Base-by-base conservation (phyloP, 2,113 vertebrate species). In the Gasterosteus aculeatus region DNA sequence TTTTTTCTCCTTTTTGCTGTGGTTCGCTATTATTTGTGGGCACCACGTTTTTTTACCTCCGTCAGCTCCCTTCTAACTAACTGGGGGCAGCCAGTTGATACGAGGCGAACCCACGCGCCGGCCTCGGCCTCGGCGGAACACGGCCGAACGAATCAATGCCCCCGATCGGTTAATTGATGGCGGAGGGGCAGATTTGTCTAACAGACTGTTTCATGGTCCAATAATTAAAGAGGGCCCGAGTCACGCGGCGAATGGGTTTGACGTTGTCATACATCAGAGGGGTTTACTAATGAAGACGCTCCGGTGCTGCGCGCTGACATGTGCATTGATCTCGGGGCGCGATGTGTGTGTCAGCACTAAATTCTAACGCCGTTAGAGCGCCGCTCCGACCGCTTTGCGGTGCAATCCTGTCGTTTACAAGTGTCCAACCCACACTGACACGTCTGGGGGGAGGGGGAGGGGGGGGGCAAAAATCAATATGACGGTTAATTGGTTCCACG, bases 341-440 rank as follows among this genome's bases (percentile, higher is more conserved):
- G 53, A 71, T 77, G 71, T 78, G 72, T 75, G 83, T 78, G 75
- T 88, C 85, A 88, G 90, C 87, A 80, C 69, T 83, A 84, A 89
- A 85, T 84, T 81, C 74, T 31, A 64, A 63, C 53, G 41, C 61
- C 19, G 42, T 70, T 59, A 72, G 49, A 80, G 75, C 44, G 75
- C 78, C 47, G 61, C 61, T 39, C 31, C 44, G 46, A 42, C 54
- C 85, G 76, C 83, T 86, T 81, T 78, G 79, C 78, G 47, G 22
- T 81, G 86, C 83, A 88, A 63, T 87, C 77, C 51, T 71, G 77
- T 80, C 76, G 83, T 89, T 91, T 88, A 85, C 82, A 88, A 70
- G 71, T 31, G 29, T 82, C 75, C 69, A n/a, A 82, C 77, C 74
- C 41, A 12, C 62, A 81, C 64, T 85, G 89, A 88, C 79, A 86